Conservation (phyloP, 2,888 invertebrate species). For the Plagodis dolabraria region DNA sequence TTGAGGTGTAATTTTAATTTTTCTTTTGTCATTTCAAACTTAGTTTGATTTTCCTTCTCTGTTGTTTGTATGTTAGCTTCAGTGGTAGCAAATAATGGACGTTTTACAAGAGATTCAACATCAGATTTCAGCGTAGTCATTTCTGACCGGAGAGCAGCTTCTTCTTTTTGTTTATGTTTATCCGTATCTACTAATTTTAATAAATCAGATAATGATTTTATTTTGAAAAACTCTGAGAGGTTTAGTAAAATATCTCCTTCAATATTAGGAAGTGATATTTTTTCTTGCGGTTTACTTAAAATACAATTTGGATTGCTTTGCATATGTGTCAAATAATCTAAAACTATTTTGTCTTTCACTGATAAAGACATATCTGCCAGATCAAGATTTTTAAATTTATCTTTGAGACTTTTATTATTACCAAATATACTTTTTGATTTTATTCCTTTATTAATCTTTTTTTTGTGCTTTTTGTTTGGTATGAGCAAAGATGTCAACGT, state of each 20-base stretch:
- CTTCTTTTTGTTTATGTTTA: slow-evolving; percentile 3
- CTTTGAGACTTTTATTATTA: slow-evolving; percentile 43
- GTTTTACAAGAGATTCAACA: background rate
- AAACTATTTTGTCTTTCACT: slow-evolving; percentile 67
- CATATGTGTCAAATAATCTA: slow-evolving; percentile 67
- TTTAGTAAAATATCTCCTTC: slow-evolving; percentile 68
- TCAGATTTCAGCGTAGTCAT: background rate
- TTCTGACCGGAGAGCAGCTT: slow-evolving; percentile 22
- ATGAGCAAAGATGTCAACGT: slow-evolving; percentile 68
- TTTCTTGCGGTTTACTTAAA: slow-evolving; percentile 42
- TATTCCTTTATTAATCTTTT: slow-evolving; percentile 50
- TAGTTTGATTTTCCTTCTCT: slow-evolving; percentile 28
- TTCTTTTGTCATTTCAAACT: slow-evolving; percentile 55
- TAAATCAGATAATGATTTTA: slow-evolving; percentile 69
- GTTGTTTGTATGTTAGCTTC: slow-evolving; percentile 6
- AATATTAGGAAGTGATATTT: slow-evolving; percentile 41
- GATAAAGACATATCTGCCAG: slow-evolving; percentile 55
- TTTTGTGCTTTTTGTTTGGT: slow-evolving; percentile 52
- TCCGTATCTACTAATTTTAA: slow-evolving; percentile 49
- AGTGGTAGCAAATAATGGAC: slow-evolving; percentile 1
- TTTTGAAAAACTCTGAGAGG: slow-evolving; percentile 71
- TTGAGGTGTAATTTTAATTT: slow-evolving; percentile 70
- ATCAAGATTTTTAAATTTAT: slow-evolving; percentile 52
- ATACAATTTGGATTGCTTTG: slow-evolving; percentile 61
- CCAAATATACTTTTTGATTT: slow-evolving; percentile 48